phyloP scores from a whole-genome alignment of 2,888 invertebrate genomes.

The Pristionchus maxplancki region DNA sequence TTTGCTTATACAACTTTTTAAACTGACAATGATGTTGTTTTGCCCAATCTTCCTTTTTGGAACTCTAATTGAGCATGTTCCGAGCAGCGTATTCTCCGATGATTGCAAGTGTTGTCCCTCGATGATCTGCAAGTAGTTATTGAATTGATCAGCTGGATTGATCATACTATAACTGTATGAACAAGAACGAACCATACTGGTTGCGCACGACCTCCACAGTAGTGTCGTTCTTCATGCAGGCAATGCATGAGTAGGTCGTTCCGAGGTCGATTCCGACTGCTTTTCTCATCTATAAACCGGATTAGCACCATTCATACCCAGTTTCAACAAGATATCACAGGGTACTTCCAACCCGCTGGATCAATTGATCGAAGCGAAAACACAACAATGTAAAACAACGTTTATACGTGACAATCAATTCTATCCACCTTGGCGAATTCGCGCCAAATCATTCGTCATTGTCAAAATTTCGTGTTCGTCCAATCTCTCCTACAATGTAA shows the following conservation, averaged over 20 bases:
- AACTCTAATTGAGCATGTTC: background rate
- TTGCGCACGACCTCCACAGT: background rate
- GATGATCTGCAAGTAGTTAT: background rate
- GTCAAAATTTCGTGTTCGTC: background rate
- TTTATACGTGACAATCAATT: background rate
- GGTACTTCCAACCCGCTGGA: background rate
- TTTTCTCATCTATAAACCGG: background rate
- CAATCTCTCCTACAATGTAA: background rate
- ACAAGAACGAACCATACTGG: background rate
- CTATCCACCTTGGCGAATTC: background rate
- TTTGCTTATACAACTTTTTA: background rate
- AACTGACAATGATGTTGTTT: background rate
- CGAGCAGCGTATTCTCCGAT: background rate
- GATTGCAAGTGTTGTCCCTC: background rate
- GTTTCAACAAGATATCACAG: background rate
- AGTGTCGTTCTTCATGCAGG: background rate
- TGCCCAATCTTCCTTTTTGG: background rate
- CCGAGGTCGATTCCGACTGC: conserved; percentile 17
- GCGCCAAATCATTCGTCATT: background rate
- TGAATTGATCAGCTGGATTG: too few relatives aligned
- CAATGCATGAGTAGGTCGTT: background rate
- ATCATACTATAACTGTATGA: too few relatives aligned
- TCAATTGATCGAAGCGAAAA: background rate
- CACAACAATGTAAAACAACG: background rate
- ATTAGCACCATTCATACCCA: background rate